phyloP scores from a whole-genome alignment of 1,140 invertebrate species.

The Coelopa frigida region DNA sequence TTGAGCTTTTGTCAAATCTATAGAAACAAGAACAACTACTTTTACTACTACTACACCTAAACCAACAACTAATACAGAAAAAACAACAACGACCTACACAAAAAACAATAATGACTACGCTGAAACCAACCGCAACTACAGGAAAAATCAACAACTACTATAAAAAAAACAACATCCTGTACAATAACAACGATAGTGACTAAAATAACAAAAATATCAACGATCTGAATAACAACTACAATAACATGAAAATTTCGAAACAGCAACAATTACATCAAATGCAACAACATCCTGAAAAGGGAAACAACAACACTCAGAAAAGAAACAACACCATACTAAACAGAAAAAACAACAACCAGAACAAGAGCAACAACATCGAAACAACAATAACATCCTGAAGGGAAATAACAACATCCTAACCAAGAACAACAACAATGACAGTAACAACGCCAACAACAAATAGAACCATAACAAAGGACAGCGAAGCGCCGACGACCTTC shows the following conservation, averaged over 20 bases:
- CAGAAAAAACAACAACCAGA: slow-evolving; percentile 1
- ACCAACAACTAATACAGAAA: slow-evolving; percentile 31
- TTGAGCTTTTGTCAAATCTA: too few species aligned
- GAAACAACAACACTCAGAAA: not conserved
- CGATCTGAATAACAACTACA: not conserved
- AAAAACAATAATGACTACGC: slow-evolving; percentile 3
- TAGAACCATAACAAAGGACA: too few species aligned
- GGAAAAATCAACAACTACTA: not conserved
- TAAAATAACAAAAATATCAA: slow-evolving; percentile 5
- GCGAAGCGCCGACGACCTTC: too few species aligned
- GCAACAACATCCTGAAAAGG: not conserved
- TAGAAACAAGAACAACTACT: too few species aligned
- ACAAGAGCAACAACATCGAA: not conserved
- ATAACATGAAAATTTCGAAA: not conserved
- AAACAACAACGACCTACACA: not conserved
- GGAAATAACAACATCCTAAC: not conserved
- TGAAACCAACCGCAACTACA: not conserved
- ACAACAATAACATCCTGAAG: slow-evolving; percentile 3
- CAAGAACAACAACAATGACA: not conserved
- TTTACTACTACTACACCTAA: too few species aligned
- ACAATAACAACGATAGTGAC: slow-evolving; percentile 2
- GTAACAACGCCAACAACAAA: too few species aligned
- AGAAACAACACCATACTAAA: slow-evolving; percentile 1
- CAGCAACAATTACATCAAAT: slow-evolving; percentile 3
- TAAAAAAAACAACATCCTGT: not conserved